Evolutionary conservation across 2,797 vertebrate genomes (phyloP).

Genomic region (Mormyrops boulengeri): DNA sequence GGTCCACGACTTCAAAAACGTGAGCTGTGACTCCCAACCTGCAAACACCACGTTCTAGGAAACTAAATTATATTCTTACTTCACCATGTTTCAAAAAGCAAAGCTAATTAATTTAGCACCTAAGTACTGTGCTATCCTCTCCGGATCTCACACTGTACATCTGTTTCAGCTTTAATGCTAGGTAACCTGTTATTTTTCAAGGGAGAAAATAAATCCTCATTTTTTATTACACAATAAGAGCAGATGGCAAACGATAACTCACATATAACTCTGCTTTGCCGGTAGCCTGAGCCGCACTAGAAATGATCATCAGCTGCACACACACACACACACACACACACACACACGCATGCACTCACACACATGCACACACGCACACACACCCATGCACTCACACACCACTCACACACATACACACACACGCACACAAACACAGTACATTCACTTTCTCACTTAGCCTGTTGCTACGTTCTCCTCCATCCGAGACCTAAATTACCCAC

Average conservation of each 20-base stretch:
- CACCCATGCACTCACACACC: neutral
- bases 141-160: neutral
- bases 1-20: slow-evolving; percentile 92
- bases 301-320: slow-evolving; percentile 19
- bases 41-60: neutral
- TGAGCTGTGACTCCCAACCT: slow-evolving; percentile 50
- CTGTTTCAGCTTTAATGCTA: neutral
- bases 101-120: neutral
- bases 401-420: neutral
- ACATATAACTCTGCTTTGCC: slow-evolving; percentile 24
- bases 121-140: neutral
- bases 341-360: neutral
- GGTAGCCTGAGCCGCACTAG: slow-evolving; percentile 32
- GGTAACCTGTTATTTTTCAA: neutral
- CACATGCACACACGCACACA: neutral
- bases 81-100: neutral
- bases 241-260: slow-evolving; percentile 31
- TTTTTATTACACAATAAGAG: slow-evolving; percentile 46
- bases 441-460: slow-evolving; percentile 19
- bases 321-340: neutral
- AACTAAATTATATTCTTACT: neutral
- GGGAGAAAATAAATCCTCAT: slow-evolving; percentile 22
- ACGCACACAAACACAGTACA: neutral
- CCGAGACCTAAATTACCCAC: slow-evolving; percentile 35
- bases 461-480: slow-evolving; percentile 37